Evolutionary conservation across 2,113 vertebrate species (phyloP).

Genomic region (Cinclus cinclus): DNA sequence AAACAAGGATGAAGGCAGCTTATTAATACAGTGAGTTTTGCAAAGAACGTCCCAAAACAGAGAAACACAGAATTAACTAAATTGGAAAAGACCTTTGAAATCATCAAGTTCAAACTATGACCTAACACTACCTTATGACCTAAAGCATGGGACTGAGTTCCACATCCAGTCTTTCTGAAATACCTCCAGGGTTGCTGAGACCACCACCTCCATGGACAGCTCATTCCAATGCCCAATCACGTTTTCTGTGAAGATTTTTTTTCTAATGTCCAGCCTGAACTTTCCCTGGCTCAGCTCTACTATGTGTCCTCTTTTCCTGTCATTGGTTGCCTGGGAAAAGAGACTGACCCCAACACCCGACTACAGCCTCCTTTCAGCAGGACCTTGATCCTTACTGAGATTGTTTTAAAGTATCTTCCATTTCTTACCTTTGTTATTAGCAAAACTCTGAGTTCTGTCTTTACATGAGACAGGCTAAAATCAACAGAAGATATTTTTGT

Average conservation of each 20-base stretch:
- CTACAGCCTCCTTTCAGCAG: not conserved
- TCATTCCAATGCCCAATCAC: not conserved
- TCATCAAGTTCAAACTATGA: not conserved
- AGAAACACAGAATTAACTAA: not conserved
- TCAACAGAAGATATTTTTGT: accelerated
- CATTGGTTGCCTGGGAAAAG: not conserved
- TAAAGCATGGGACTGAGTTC: not conserved
- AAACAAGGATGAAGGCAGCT: not conserved
- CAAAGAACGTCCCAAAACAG: not conserved
- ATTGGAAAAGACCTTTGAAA: not conserved
- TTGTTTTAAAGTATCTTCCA: not conserved
- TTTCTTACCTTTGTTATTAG: not conserved
- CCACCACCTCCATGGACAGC: not conserved
- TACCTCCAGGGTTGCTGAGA: accelerated
- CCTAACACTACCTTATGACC: not conserved
- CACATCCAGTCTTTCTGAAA: not conserved
- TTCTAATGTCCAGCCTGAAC: not conserved
- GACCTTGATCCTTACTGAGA: not conserved
- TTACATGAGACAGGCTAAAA: not conserved
- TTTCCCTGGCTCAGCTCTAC: not conserved
- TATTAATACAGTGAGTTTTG: not conserved
- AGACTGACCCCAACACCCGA: not conserved
- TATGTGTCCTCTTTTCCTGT: no score
- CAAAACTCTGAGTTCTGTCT: not conserved
- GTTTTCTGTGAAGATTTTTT: not conserved